Base-by-base conservation (phyloP, 2,888 invertebrate genomes). In the Tetranychus truncatus region DNA sequence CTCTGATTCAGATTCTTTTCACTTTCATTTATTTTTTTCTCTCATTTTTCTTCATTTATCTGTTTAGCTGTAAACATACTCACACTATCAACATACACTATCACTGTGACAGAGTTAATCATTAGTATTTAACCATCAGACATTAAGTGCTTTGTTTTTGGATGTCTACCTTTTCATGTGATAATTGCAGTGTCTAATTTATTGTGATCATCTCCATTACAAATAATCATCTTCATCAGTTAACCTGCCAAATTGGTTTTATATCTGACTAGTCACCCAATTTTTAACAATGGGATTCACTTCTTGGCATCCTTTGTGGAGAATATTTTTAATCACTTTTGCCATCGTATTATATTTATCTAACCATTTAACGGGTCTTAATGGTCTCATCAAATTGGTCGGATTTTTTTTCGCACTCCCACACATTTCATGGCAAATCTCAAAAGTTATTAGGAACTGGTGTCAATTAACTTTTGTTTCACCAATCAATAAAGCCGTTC, bases 401-500 rank as follows among this genome's bases (percentile, higher is more conserved):
- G 69, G 69, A 21, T 11, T 69, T 6, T 20, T 6, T 20, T 69
- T 69, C 8, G 69, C 34, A 5, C 20, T 69, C 20, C 69, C 69
- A 20, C 69, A 69, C 34, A 69, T 69, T 21, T 69, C 69, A 69
- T 69, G 69, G 69, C 69, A 69, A 21, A 69, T 69, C 20, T 24
- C 21, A 24, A 69, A 69, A 21, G 20, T 69, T 24, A 24, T 69
- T 69, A 18, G 69, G 11, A 11, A 21, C 69, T 69, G 34, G 20
- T 20, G 21, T 11, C 69, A 69, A 20, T 11, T 69, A 18, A 69
- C 69, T 8, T 69, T 69, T 24, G 34, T 69, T 21, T 69, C 69
- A 11, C 72, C 72, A 5, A 11, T 55, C n/a, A 67, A 65, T 21
- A 75, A 75, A 69, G 66, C 45, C 18, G 66, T 75, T 21, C 66